Evolutionary conservation across 2,797 vertebrate species (phyloP).

Genomic region (Protonibea diacanthus): DNA sequence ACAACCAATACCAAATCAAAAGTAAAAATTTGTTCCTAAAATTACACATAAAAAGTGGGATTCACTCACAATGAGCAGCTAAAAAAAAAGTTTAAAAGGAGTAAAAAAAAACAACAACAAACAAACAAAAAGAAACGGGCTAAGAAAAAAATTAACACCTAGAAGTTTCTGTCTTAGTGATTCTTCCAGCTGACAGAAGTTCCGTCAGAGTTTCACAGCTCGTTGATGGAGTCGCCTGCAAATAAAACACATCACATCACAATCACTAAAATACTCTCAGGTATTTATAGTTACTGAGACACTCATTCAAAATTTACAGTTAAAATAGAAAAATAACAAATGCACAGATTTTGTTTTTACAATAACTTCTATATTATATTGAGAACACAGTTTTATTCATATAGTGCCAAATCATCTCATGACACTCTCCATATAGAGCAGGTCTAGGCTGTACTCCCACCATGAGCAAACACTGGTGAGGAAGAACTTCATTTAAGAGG

Average conservation of each 20-base stretch:
- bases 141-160: slow-evolving; percentile 30
- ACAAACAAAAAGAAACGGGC: not conserved
- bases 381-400: not conserved
- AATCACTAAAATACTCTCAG: no score
- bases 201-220: slow-evolving; percentile 50
- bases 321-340: no score
- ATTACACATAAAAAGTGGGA: slow-evolving; percentile 6
- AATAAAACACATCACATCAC: not conserved
- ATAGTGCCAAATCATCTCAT: no score
- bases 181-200: slow-evolving; percentile 19
- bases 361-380: not conserved
- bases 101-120: slow-evolving; percentile 13
- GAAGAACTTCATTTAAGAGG: no score
- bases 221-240: slow-evolving; percentile 72
- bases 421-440: no score
- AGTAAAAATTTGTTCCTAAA: not conserved
- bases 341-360: not conserved
- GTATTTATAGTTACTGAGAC: no score
- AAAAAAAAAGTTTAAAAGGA: slow-evolving; percentile 20
- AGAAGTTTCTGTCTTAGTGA: slow-evolving; percentile 33
- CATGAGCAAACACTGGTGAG: no score
- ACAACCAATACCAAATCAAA: not conserved
- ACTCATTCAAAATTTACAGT: no score
- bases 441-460: no score
- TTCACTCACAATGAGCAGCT: not conserved